Percentiles rank a stretch among this genome's conserved stretches.
phyloP scores from a whole-genome alignment of 2,797 vertebrate genomes.

The Taeniopygia guttata region DNA sequence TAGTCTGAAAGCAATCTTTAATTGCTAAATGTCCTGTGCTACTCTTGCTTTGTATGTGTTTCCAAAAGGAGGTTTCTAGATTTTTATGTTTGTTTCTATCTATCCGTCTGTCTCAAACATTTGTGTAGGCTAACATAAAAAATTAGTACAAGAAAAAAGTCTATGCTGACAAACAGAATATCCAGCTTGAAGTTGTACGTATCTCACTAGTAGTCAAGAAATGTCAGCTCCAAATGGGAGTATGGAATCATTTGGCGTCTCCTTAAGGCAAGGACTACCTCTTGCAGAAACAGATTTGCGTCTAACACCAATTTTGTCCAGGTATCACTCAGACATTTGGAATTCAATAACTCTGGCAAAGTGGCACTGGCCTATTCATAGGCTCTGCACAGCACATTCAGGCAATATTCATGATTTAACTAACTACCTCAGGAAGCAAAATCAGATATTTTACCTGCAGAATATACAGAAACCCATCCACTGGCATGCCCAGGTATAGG shows the following conservation, averaged over 20 bases:
- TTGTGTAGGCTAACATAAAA: neutral
- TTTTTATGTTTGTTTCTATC: neutral
- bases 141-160: neutral
- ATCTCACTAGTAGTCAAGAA: neutral
- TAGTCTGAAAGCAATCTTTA: neutral
- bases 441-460: neutral
- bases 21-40: neutral
- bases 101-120: neutral
- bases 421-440: neutral
- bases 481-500: neutral
- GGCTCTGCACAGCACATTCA: neutral
- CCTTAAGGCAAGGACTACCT: neutral
- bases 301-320: neutral
- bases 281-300: neutral
- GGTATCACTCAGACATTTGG: neutral
- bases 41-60: neutral
- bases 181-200: neutral
- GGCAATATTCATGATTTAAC: neutral
- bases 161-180: neutral
- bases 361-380: neutral
- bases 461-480: neutral
- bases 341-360: neutral
- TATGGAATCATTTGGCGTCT: neutral
- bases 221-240: neutral
- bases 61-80: neutral